Evolutionary conservation across 2,888 invertebrate genomes (phyloP), one percentile per base, ranked within the genome.

Genomic region (Sepiola atlantica): DNA sequence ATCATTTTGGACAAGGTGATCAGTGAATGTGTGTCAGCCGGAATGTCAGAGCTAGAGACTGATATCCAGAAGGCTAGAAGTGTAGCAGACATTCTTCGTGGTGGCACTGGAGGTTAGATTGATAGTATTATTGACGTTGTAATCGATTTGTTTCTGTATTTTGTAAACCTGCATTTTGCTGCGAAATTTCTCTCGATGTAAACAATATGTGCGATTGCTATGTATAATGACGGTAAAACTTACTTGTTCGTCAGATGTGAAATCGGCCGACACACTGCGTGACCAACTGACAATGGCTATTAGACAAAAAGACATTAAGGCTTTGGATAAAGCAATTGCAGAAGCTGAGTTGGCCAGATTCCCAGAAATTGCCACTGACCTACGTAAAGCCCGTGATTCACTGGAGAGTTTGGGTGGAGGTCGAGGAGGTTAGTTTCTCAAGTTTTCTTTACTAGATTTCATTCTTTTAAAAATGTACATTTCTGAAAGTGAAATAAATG

Each of bases 31-130:
- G n/a, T 61, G 28, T 92, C 92, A 92, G 92, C 45, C 24, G 92
- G 92, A 45, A 45, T 92, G 92, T 35, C 92, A 45, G 92, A 92
- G 32, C 92, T 92, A 20, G 92, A 21, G 28, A 20, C 16, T 35
- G 92, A 92, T 92, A 45, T 92, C 35, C 92, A 92, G 16, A 92
- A 92, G 21, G 92, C 92, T 21, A 45, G 92, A 45, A 92, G 92
- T 45, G 21, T 92, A 28, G 35, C 92, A 92, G 54, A 92, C 45
- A 92, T 92, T 54, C 92, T 92, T 45, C 45, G 92, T 10, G 61
- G 92, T 92, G 92, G 92, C 28, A 92, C 92, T 45, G 92, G 92
- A 92, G 92, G 91, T 92, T 92, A 92, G 92, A 92, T 14, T 35
- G 18, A 24, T 77, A 8, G 10, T 8, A 24, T 77, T 77, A 77